Base-by-base conservation (phyloP, 2,888 invertebrate species). In the Idaea dimidiata region DNA sequence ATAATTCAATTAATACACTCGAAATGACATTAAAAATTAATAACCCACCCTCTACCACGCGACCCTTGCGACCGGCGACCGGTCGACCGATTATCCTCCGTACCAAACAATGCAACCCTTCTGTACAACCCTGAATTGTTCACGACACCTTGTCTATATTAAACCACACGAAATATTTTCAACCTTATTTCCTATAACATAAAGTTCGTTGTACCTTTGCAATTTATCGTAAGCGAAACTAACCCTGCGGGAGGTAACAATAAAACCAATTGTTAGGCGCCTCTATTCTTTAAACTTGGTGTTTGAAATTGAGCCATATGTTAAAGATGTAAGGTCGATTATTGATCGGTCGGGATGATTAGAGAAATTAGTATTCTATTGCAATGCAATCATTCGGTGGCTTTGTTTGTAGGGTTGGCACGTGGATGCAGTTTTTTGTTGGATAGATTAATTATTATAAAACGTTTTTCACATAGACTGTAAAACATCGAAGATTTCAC, bases 161-260 rank as follows among this genome's bases (percentile, higher is more conserved):
- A 81, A 73, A 32, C 16, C 17, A 0, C 16, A 32, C 64, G 62
- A 33, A 16, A 17, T 7, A 67, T 55, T 63, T 61, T 59, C 31
- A 60, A 64, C 68, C 56, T 55, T 66, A 65, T 17, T 0, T 0
- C 1, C 0, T 4, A 31, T 0, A 0, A 0, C 0, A 17, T 66
- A 63, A 63, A 57, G 59, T 59, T 16, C 78, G 79, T 80, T 68
- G 62, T 62, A 16, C 33, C 59, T 68, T 59, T 7, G 43, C 67
- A 33, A 64, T 56, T 56, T 10, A 14, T 56, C 18, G 56, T 14
- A 66, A 65, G 65, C 81, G 85, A 88, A 83, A 87, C 85, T 83
- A 82, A 82, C 82, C 75, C 89, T 83, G 83, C 90, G 90, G 90
- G 90, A 85, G 90, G 90, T 88, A 88, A 89, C 89, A 89, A 89